These are phyloP conservation scores for Menidia menidia DNA, from an alignment of 2,797 vertebrate species.

Conservation along the genomic window DNA sequence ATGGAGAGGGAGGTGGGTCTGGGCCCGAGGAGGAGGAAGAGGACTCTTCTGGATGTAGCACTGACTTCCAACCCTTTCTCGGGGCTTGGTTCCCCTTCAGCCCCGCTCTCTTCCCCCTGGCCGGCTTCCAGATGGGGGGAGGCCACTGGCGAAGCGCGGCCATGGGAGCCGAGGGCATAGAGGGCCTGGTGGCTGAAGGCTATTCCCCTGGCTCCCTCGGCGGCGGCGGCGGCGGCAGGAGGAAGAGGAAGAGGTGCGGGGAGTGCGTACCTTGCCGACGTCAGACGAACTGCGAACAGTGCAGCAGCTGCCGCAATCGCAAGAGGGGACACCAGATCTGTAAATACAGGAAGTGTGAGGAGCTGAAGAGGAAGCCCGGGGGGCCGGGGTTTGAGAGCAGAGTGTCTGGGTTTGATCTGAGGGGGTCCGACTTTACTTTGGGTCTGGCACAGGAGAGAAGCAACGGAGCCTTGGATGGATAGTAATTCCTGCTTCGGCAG, in stretches of 20 bases:
- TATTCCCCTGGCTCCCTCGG: constrained; percentile 90
- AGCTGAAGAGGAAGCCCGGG: constrained; percentile 99
- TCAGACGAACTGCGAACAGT: constrained; percentile 98
- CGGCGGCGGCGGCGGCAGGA: constrained; percentile 85
- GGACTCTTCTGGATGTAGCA: constrained; percentile 90
- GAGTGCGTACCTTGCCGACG: constrained; percentile 96
- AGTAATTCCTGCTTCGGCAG: constrained; percentile 52
- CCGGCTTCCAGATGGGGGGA: constrained; percentile 91
- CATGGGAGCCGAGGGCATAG: constrained; percentile 83
- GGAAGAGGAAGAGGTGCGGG: constrained; percentile 98
- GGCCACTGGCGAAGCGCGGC: constrained; percentile 87
- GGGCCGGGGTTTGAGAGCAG: constrained; percentile 79
- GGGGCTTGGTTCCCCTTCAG: constrained; percentile 95
- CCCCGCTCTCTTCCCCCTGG: constrained; percentile 96
- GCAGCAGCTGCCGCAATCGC: constrained; percentile 99
- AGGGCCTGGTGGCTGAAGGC: constrained; percentile 91
- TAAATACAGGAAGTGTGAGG: constrained; percentile 99
- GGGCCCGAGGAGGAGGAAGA: constrained; percentile 85
- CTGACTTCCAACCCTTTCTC: constrained; percentile 94
- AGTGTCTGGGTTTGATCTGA: constrained; percentile 80
- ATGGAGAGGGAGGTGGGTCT: constrained; percentile 81
- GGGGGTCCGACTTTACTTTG: constrained; percentile 80
- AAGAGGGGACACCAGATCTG: constrained; percentile 99
- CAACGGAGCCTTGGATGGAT: constrained; percentile 74
- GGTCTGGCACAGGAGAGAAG: constrained; percentile 78